Evolutionary conservation across 2,797 vertebrate species (phyloP), one percentile per base, ranked within the genome.

Genomic region (Halcyon badia): DNA sequence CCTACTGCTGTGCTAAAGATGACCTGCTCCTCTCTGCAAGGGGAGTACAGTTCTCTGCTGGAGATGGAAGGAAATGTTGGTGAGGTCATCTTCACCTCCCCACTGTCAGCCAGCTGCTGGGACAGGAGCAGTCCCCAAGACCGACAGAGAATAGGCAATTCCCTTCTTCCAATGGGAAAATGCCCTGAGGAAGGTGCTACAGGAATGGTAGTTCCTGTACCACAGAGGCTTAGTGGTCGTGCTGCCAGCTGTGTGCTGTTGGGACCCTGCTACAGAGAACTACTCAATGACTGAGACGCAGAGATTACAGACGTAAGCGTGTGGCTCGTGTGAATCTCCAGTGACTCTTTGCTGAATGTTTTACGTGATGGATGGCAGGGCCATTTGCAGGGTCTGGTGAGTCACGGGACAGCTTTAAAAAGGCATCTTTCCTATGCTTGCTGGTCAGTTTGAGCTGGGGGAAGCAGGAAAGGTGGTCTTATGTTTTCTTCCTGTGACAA

Each of bases 291-390:
- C 28, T 31, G 15, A 33, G 33, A 46, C 7, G 11, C 52, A 31
- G 26, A 0, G 2, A 3, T 8, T 28, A 7, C 24, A 31, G 30
- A 18, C 37, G 37, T 39, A 39, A 71, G 35, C 3, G 28, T 0
- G 1, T 31, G n/a, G 22, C 35, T 10, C 5, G 0, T 1, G 16
- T 28, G 25, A 44, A 14, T 10, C 39, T 42, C 22, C 65, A 1
- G 0, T 2, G 52, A 56, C 18, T 28, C 6, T 5, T 4, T 18
- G 9, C 19, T 46, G 72, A 9, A 33, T 24, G 41, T 10, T 78
- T 44, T 18, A 14, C 8, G 2, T 0, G 57, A 30, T 6, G 20
- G 26, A 22, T 33, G 12, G 35, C 62, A 13, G 64, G 52, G 77
- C 22, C 8, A 1, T 64, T 26, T 20, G 49, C 28, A 42, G 30